Conservation (phyloP, 2,888 invertebrate species). For the Pristionchus fissidentatus region DNA sequence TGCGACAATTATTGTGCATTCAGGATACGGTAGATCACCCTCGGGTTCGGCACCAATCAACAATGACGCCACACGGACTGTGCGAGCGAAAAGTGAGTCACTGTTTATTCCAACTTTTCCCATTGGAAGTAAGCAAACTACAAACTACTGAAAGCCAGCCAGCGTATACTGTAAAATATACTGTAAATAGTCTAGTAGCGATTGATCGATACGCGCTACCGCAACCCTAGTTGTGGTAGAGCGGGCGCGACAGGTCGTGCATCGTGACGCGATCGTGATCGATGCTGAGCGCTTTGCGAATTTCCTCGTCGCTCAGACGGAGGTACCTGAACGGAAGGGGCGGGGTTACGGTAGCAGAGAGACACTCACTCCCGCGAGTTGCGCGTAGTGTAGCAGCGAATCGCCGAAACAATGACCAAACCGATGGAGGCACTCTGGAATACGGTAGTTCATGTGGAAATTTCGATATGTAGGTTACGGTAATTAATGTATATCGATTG, state of each 20-base stretch:
- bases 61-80: no score
- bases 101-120: no score
- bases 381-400: not conserved
- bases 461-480: no score
- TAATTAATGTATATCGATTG: not conserved
- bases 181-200: not conserved
- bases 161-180: not conserved
- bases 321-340: not conserved
- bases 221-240: slow-evolving; percentile 19
- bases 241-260: not conserved
- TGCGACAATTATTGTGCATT: no score
- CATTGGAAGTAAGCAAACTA: no score
- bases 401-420: not conserved
- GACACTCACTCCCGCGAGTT: not conserved
- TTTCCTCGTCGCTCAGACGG: not conserved
- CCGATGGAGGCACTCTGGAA: slow-evolving; percentile 3
- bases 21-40: no score
- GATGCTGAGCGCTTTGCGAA: not conserved
- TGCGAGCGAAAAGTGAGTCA: not conserved
- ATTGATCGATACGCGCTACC: not conserved
- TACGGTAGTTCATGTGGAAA: not conserved
- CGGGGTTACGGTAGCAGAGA: not conserved
- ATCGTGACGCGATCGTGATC: not conserved
- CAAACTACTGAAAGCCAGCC: not conserved
- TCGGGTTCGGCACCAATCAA: no score